A percentile compares a stretch with the other conserved stretches of the same genome.
phyloP scores from a whole-genome alignment of 2,113 vertebrate species.

The Jaculus jaculus region DNA sequence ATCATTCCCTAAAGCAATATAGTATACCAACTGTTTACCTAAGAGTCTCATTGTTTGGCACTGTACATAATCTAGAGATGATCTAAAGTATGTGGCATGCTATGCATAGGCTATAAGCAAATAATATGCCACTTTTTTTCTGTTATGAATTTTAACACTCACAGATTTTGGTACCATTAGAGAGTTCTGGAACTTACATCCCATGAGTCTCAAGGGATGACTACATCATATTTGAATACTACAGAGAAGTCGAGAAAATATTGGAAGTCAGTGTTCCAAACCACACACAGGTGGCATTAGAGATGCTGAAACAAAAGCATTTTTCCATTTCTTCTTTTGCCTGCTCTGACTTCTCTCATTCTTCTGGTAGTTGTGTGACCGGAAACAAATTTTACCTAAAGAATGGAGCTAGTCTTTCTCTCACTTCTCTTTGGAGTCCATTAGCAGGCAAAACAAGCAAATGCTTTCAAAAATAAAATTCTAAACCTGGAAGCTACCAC shows the following conservation, averaged over 20 bases:
- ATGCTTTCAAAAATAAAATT: slow-evolving; percentile 1
- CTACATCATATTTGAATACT: neutral
- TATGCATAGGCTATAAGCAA: neutral
- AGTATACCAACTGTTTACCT: neutral
- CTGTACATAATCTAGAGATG: neutral
- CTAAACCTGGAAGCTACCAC: neutral
- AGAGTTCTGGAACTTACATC: neutral
- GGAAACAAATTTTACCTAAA: slow-evolving; percentile 34
- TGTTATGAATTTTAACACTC: neutral
- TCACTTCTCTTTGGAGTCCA: slow-evolving; percentile 1
- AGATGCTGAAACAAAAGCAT: neutral
- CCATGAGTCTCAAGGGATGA: too few species aligned
- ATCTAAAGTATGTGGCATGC: neutral
- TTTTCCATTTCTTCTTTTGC: too few species aligned
- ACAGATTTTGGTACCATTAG: neutral
- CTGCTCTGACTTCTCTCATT: too few species aligned
- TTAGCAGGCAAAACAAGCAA: neutral
- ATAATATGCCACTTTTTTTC: neutral
- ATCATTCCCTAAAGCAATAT: neutral
- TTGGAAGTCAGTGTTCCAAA: neutral
- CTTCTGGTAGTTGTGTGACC: neutral
- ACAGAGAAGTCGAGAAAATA: neutral
- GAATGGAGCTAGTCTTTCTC: neutral
- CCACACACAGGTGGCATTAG: neutral
- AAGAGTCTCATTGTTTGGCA: neutral